phyloP scores from a whole-genome alignment of 2,888 invertebrate genomes.

The Dugesia japonica region DNA sequence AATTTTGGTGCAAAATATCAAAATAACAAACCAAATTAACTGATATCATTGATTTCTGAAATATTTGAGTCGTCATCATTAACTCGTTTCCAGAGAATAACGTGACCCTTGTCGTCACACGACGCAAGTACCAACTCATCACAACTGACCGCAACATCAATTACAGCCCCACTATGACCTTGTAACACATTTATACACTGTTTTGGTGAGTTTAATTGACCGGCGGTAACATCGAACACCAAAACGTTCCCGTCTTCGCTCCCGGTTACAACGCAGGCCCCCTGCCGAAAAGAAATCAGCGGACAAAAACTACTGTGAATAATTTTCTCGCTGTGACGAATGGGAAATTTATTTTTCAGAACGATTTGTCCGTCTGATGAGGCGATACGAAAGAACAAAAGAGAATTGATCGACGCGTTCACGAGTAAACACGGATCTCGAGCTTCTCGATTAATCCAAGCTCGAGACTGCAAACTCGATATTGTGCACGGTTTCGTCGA shows the following conservation, averaged over 20 bases:
- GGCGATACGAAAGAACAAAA: constrained; percentile 31
- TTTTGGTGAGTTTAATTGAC: constrained; percentile 38
- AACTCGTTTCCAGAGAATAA: constrained; percentile 47
- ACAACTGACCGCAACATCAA: constrained; percentile 70
- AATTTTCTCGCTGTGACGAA: constrained; percentile 39
- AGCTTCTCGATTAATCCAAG: constrained; percentile 65
- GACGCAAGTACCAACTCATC: constrained; percentile 70
- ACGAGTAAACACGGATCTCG: constrained; percentile 61
- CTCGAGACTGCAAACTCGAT: constrained; percentile 61
- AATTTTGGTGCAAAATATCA: too few relatives aligned
- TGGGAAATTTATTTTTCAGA: constrained; percentile 57
- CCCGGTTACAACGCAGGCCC: constrained; percentile 64
- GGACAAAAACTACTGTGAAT: constrained; percentile 57
- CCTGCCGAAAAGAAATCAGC: constrained; percentile 63
- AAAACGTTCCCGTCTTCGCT: constrained; percentile 65
- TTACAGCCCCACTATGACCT: constrained; percentile 66
- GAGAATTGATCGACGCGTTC: constrained; percentile 51
- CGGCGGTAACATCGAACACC: constrained; percentile 57
- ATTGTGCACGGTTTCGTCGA: constrained; percentile 49
- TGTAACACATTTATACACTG: constrained; percentile 54
- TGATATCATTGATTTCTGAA: too few relatives aligned
- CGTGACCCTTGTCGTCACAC: constrained; percentile 59
- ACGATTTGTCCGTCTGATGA: constrained; percentile 52
- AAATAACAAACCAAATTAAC: too few relatives aligned
- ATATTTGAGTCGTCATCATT: too few relatives aligned